Conservation (phyloP, 2,113 vertebrate genomes). For the Equus przewalskii region DNA sequence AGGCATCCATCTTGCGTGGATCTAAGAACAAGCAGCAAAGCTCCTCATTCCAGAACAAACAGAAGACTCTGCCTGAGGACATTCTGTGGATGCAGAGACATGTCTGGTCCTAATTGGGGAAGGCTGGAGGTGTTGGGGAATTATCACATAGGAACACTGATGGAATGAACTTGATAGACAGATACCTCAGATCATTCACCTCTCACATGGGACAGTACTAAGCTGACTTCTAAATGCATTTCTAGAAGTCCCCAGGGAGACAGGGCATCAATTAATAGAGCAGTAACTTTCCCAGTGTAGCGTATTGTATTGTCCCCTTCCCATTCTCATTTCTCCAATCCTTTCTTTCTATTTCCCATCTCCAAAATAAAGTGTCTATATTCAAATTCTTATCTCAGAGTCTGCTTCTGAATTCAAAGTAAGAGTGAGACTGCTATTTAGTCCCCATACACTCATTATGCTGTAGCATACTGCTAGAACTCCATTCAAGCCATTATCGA, state of each 20-base stretch:
- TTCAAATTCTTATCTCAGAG: neutral
- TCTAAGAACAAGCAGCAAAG: neutral
- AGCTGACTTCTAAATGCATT: neutral
- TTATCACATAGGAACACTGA: neutral
- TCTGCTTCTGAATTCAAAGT: neutral
- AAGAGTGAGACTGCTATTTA: neutral
- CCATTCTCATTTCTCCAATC: neutral
- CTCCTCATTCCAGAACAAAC: neutral
- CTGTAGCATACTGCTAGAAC: too few relatives aligned
- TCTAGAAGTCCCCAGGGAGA: neutral
- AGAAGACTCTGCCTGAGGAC: neutral
- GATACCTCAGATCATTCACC: neutral
- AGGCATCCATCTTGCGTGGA: neutral
- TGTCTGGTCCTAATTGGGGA: neutral
- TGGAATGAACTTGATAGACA: too few relatives aligned
- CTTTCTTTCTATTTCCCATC: neutral
- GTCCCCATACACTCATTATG: neutral
- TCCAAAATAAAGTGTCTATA: neutral
- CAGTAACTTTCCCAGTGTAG: neutral
- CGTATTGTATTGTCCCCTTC: accelerated
- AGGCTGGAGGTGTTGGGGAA: neutral
- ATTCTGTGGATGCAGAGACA: neutral
- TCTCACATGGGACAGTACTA: neutral
- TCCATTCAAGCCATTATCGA: neutral
- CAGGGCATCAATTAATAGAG: accelerated